Percentiles rank a stretch among this genome's conserved stretches.
Evolutionary conservation across 2,888 invertebrate species (phyloP).

Genomic region (Callyntrura guangdongensis): DNA sequence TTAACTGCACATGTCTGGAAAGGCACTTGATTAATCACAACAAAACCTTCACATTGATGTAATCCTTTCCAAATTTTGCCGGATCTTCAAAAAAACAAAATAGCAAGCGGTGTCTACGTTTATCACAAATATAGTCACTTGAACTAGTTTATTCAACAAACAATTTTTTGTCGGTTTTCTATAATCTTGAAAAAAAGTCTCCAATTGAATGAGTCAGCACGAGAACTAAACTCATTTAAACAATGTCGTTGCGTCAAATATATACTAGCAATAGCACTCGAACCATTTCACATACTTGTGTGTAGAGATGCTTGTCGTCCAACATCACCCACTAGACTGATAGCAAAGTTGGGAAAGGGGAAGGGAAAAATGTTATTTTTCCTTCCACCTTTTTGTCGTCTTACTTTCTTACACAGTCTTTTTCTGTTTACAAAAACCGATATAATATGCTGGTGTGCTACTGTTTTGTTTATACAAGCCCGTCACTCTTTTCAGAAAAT

Average conservation of each 20-base stretch:
- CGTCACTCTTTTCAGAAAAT: constrained; percentile 45
- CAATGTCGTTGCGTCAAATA: background rate
- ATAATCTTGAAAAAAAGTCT: background rate
- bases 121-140: background rate
- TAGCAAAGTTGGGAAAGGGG: constrained; percentile 43
- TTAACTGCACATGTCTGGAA: background rate
- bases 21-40: background rate
- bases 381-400: constrained; percentile 12
- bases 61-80: background rate
- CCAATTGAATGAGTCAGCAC: constrained; percentile 56
- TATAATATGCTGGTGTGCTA: constrained; percentile 20
- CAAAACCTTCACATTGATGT: background rate
- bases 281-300: background rate
- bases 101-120: background rate
- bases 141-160: background rate
- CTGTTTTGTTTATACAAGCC: constrained; percentile 54
- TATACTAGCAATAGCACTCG: constrained; percentile 9
- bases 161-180: constrained; percentile 10
- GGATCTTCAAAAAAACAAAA: background rate
- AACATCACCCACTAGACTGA: constrained; percentile 72
- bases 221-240: background rate
- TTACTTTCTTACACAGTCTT: background rate
- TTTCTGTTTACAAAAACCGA: constrained; percentile 45
- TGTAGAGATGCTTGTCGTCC: constrained; percentile 53
- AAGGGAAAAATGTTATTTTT: constrained; percentile 69